Evolutionary conservation across 2,113 vertebrate species (phyloP), one percentile per base, ranked within the genome.

Genomic region (Hymenochirus boettgeri): DNA sequence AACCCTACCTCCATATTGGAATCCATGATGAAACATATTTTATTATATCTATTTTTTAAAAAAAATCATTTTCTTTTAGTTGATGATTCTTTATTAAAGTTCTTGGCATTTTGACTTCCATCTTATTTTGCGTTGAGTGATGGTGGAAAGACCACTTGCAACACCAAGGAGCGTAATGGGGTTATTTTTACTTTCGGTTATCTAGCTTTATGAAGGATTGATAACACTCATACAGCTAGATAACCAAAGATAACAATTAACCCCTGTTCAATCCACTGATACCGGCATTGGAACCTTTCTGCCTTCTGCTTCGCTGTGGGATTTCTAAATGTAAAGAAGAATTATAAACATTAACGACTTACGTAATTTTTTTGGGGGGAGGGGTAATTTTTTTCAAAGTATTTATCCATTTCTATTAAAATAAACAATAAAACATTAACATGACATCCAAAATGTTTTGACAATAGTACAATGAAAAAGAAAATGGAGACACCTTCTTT

Each of bases 181-280:
- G 94, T 94, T 96, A 91, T 97, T 93, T 91, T 93, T 90, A 91
- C 88, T 91, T 91, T 90, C 89, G 88, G 89, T 91, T 91, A 90
- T 90, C 88, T 90, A 91, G 89, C 89, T 90, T 90, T 90, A 90
- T 90, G 86, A 90, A 90, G 82, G 89, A 85, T 88, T 80, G 83
- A 90, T 84, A 82, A 76, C 76, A 91, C 90, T 90, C 90, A 90
- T 88, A 90, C 86, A 92, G 90, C 86, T 87, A 87, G 86, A 86
- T 86, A 89, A 87, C 86, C 86, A 89, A 87, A 92, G 84, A 91
- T 85, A 89, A 91, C 88, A 92, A 85, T 82, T 88, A 92, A 91
- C 90, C 90, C 89, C 90, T 80, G 74, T 7, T 69, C 65, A 60
- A 60, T 47, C 65, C 47, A 53, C 48, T 22, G n/a, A 23, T 21